Base-by-base conservation (phyloP, 1,140 invertebrate genomes). In the Camponotus floridanus region DNA sequence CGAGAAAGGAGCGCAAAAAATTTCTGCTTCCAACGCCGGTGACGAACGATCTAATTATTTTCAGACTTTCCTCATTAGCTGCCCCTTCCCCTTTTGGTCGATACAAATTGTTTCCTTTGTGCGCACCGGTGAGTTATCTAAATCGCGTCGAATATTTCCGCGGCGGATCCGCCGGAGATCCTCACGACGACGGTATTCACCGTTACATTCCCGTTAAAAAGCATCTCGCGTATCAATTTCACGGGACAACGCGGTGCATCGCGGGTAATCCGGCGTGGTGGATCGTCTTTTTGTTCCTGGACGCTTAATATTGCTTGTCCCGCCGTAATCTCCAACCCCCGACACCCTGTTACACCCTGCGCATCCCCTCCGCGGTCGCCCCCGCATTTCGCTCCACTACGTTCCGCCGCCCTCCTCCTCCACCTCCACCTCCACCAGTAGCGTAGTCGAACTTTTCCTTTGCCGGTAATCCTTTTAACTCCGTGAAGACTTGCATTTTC, bases 211-310 rank as follows among this genome's bases (percentile, higher is more conserved):
- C 79, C 86, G 90, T 91, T 92, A 90, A 91, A 92, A 91, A 92
- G 90, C 90, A 91, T 91, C 91, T 93, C 91, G 93, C 91, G 93
- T 94, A 94, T 94, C 94, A 94, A 94, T 94, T 94, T 94, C 94
- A 94, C 93, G 94, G 94, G 91, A 94, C 92, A 94, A 91, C 90
- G 90, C 90, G 88, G 90, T 90, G 89, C 90, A 90, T 88, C 90
- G 89, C 89, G 89, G 83, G 91, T 93, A 93, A 93, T 93, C 93
- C 92, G 91, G 87, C 89, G 91, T 92, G 88, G 90, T 89, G 90
- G 91, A 92, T 94, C 93, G 94, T 94, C 93, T 93, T 94, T 94
- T 94, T 94, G 92, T 92, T 93, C 91, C 90, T 84, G 85, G 92
- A 91, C 92, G 92, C 93, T 94, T 94, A 94, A 93, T 94, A 94